Conservation (phyloP, 2,113 vertebrate species). For the Hucho hucho region DNA sequence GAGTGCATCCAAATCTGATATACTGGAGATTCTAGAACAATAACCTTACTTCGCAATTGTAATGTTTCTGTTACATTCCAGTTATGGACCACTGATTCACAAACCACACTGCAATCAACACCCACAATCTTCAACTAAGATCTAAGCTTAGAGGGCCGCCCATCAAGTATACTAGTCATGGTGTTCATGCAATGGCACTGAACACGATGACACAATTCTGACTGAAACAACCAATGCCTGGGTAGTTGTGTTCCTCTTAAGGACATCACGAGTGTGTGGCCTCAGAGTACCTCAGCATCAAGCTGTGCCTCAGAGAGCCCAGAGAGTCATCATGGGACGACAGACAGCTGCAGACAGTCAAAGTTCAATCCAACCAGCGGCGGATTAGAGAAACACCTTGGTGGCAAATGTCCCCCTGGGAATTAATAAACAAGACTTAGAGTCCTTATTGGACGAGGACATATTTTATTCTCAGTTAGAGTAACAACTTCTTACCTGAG, state of each 20-base stretch:
- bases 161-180: neutral
- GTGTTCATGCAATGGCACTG: neutral
- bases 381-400: neutral
- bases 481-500: neutral
- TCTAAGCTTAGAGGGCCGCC: too few relatives aligned
- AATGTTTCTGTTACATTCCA: too few relatives aligned
- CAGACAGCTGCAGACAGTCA: neutral
- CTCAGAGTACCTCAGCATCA: neutral
- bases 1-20: neutral
- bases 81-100: too few relatives aligned
- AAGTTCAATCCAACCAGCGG: neutral
- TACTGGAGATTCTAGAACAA: too few relatives aligned
- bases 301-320: neutral
- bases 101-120: too few relatives aligned
- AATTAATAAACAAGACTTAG: neutral
- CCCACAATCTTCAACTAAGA: too few relatives aligned
- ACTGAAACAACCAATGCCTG: neutral
- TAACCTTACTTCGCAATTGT: too few relatives aligned
- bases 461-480: neutral
- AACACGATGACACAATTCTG: neutral
- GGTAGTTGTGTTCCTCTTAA: neutral
- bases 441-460: neutral
- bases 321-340: neutral
- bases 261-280: neutral
- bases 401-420: neutral